These are phyloP conservation scores for Bettongia penicillata DNA, from an alignment of 2,113 vertebrate species.

Conservation along the genomic window DNA sequence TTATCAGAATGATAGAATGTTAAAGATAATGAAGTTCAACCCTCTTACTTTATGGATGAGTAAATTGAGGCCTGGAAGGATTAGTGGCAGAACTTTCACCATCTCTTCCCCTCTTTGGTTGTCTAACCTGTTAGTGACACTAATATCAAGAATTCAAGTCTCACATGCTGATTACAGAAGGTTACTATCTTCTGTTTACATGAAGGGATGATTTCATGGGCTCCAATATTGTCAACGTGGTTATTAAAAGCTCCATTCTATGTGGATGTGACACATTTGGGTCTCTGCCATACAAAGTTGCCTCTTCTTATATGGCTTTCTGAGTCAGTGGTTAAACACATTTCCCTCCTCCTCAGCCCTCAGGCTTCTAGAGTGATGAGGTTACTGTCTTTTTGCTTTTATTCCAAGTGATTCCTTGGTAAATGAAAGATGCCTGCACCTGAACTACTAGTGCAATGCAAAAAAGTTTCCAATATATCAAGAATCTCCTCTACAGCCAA, in stretches of 20 bases:
- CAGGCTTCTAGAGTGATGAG: not conserved
- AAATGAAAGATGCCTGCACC: not conserved
- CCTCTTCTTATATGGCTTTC: not conserved
- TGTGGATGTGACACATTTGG: not conserved
- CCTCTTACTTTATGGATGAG: not conserved
- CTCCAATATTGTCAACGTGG: not conserved
- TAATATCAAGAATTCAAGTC: not conserved
- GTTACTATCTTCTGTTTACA: not conserved
- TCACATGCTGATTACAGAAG: not conserved
- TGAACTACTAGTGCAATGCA: not conserved
- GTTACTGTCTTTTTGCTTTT: not conserved
- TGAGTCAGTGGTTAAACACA: not conserved
- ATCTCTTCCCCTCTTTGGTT: not conserved
- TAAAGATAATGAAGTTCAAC: not conserved
- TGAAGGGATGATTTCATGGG: not conserved
- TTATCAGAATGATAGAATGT: not conserved
- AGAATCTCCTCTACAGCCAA: not conserved
- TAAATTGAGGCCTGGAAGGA: not conserved
- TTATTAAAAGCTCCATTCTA: not conserved
- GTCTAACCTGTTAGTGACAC: not conserved
- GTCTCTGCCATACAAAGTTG: not conserved
- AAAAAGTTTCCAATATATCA: slow-evolving; percentile 41
- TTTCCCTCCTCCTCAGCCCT: not conserved
- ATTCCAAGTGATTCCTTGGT: not conserved
- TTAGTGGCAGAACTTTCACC: not conserved